Evolutionary conservation across 2,888 invertebrate genomes (phyloP), one percentile per base, ranked within the genome.

Genomic region (Hoplodrina blanda): DNA sequence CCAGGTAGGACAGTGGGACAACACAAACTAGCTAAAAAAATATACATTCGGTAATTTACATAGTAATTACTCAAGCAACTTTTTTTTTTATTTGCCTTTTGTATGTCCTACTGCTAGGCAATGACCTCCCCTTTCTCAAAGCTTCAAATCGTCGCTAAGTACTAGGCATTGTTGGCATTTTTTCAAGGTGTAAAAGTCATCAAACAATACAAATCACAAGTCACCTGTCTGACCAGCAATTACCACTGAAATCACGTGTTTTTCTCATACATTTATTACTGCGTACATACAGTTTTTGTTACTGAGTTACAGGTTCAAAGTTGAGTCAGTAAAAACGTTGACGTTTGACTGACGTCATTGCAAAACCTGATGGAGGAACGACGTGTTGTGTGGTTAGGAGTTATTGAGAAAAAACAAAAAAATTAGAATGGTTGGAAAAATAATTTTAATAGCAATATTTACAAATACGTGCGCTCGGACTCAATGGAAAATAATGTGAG

Each of bases 301-400:
- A 5, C 17, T 17, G 8, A 13, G n/a, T 25, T 49, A 52, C n/a
- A 62, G 13, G 83, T 73, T 83, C 80, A 80, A 81, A 81, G 83
- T 83, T 83, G 55, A 79, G 17, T 15, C 17, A 8, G 46, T 56
- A 76, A 73, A 79, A 77, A 73, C 56, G 15, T 20, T 49, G 49
- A 54, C 41, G 59, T 70, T 68, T 4, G 33, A 46, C 0, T 73
- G 57, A 80, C 73, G 78, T 69, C 73, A 83, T n/a, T 20, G 66
- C 19, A 69, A 75, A 71, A 81, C 69, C 66, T 67, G 53, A 55
- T 11, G 6, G 15, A 41, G 17, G 41, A 54, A 50, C 15, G 10
- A 53, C 19, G 10, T 57, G 53, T 30, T 60, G 0, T 65, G 46
- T 60, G 57, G 50, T 56, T 49, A 56, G 19, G 61, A 46, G n/a